Base-by-base conservation (phyloP, 53 echinoderm and acorn worm species). In the Apostichopus leukothele region DNA sequence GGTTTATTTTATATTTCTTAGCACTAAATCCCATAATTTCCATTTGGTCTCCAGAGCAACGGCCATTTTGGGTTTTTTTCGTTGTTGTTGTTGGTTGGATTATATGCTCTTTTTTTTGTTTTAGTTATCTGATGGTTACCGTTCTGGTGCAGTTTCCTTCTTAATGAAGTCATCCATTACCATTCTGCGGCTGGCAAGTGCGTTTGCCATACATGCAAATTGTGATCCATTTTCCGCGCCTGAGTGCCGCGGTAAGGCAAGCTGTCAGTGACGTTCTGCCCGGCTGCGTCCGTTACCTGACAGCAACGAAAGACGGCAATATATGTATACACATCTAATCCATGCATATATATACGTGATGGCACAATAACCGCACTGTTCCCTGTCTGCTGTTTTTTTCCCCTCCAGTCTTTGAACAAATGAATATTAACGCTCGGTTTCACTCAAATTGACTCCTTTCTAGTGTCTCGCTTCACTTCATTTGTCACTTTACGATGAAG, bases 101-200 rank as follows among this genome's bases (percentile, higher is more conserved):
- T 71, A 19, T 71, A 71, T 71, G 21, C 71, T 71, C 16, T 63
- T 63, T 63, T 16, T 39, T 27, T 27, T 27, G 1, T 39, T 39
- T 39, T 39, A 39, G 39, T 63, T 63, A 63, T 16, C 63, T 63
- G 11, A 63, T 63, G 63, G 39, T 81, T 18, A 81, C 20, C 81
- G 39, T 81, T 51, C n/a, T 59, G 81, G 20, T 81, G 16, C 54
- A 54, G 19, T 54, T 59, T 81, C 20, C 81, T 12, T 52, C 79
- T 54, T 81, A 81, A 81, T 81, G 81, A 81, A 81, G 81, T 81
- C 81, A 81, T 81, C 81, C 81, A 81, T 81, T 81, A 81, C 59
- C 81, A 81, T 81, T 81, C 55, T 81, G 81, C 22, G 60, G 55
- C 81, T 81, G 81, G 81, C 81, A 81, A 54, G 81, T 81, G 81